These are phyloP conservation scores for Halictus quadricinctus DNA, from an alignment of 2,888 invertebrate genomes.

Conservation along the genomic window DNA sequence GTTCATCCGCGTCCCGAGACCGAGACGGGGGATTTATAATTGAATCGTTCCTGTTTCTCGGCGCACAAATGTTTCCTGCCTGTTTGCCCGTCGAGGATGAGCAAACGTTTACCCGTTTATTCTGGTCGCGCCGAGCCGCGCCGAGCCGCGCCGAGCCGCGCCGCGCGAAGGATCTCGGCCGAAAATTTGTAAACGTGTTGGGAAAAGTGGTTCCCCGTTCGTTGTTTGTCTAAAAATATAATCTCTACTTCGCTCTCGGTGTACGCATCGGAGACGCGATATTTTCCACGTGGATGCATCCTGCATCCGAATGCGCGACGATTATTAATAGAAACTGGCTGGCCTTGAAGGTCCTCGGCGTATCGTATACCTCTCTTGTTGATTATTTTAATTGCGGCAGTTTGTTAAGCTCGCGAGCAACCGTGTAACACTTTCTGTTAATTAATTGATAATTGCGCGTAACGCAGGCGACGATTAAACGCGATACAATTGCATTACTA, in stretches of 20 bases:
- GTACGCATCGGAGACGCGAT: not conserved
- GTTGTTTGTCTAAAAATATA: slow-evolving; percentile 43
- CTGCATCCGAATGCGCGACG: slow-evolving; percentile 27
- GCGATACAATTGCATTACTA: not conserved
- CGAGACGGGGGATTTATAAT: slow-evolving; percentile 29
- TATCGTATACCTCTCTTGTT: not conserved
- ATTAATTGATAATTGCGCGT: not conserved
- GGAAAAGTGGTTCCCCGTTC: not conserved
- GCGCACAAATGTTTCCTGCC: not conserved
- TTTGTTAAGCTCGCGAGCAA: not conserved
- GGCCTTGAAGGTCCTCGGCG: not conserved
- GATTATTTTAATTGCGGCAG: slow-evolving; percentile 1
- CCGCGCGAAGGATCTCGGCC: not conserved
- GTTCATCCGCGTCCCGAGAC: not conserved
- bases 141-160: no score
- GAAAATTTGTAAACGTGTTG: not conserved
- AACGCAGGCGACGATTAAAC: not conserved
- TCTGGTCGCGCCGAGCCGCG: no score
- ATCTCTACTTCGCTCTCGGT: not conserved
- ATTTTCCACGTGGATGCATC: slow-evolving; percentile 33
- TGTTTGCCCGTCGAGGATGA: not conserved
- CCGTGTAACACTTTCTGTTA: not conserved
- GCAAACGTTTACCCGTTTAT: slow-evolving; percentile 12
- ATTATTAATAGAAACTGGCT: slow-evolving; percentile 41
- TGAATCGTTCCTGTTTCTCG: slow-evolving; percentile 9